These are phyloP conservation scores for Ibidorhyncha struthersii DNA, from an alignment of 2,113 vertebrate genomes.

Conservation along the genomic window DNA sequence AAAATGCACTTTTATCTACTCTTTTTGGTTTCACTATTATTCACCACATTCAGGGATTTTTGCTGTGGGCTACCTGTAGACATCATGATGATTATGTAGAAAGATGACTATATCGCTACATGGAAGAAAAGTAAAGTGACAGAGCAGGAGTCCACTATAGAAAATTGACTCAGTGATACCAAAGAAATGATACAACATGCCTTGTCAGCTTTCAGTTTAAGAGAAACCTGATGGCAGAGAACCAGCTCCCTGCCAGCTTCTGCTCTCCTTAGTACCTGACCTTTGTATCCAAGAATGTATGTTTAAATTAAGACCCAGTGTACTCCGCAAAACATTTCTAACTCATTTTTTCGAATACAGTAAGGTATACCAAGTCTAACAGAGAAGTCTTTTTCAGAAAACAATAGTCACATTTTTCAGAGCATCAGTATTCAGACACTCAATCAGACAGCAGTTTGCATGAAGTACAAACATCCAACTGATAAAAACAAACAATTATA, in stretches of 20 bases:
- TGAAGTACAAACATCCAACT: neutral
- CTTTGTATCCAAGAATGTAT: neutral
- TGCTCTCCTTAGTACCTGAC: neutral
- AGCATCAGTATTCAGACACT: constrained; percentile 35
- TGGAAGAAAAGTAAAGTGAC: neutral
- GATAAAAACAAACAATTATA: neutral
- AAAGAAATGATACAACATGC: neutral
- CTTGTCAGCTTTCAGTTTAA: neutral
- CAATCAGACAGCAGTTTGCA: neutral
- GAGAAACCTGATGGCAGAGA: neutral
- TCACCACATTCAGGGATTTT: neutral
- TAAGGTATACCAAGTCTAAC: neutral
- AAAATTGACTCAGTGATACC: neutral
- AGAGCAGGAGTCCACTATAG: neutral
- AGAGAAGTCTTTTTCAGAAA: neutral
- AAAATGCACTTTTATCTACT: neutral
- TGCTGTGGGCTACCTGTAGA: neutral
- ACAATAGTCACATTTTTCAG: neutral
- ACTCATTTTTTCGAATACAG: neutral
- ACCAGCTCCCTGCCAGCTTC: neutral
- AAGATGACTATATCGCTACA: neutral
- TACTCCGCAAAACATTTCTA: neutral
- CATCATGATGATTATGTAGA: neutral
- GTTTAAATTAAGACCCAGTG: neutral
- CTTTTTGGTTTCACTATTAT: neutral